These are phyloP conservation scores for Candoia aspera DNA, from an alignment of 2,113 vertebrate species.

Conservation along the genomic window DNA sequence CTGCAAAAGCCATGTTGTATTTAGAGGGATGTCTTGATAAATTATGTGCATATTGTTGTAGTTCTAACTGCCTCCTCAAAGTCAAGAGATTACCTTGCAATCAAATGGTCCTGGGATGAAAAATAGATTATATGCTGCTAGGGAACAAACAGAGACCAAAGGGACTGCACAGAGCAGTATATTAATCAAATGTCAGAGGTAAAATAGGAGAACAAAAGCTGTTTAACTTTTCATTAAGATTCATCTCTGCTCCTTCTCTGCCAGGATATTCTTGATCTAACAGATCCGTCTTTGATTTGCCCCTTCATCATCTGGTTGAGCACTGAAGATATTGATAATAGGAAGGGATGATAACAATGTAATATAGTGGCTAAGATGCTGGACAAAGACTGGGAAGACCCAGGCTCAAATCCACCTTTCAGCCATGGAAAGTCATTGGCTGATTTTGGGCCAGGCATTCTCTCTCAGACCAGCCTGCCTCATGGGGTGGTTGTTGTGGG, in stretches of 20 bases:
- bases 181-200: neutral
- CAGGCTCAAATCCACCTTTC: too few species aligned
- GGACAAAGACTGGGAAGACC: too few species aligned
- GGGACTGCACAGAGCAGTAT: neutral
- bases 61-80: neutral
- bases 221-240: too few species aligned
- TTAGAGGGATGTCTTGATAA: neutral
- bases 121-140: neutral
- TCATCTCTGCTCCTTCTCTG: neutral
- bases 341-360: neutral
- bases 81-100: neutral
- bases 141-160: neutral
- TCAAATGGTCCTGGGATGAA: neutral
- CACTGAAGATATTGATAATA: neutral
- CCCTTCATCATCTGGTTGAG: neutral
- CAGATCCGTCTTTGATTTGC: neutral
- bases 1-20: neutral
- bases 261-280: neutral
- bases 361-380: neutral
- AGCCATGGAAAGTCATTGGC: too few species aligned
- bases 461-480: too few species aligned
- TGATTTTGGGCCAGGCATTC: too few species aligned
- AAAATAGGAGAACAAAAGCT: neutral
- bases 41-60: neutral
- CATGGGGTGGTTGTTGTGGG: too few species aligned